Percentiles rank a stretch among this genome's conserved stretches.
These are phyloP conservation scores for Pimpla rufipes DNA, from an alignment of 2,888 invertebrate genomes.

Conservation along the genomic window DNA sequence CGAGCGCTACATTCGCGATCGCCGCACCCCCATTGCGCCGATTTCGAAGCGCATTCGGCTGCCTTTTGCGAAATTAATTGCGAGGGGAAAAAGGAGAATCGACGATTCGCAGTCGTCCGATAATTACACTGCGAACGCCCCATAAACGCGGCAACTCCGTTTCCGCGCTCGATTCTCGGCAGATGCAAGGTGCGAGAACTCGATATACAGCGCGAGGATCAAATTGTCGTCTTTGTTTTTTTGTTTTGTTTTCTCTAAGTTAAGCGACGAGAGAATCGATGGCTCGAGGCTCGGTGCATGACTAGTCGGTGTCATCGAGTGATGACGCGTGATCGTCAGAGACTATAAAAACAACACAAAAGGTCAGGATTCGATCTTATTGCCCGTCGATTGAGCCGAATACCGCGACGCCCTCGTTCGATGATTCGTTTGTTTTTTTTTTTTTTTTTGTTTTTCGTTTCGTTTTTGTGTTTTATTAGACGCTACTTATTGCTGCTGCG, in stretches of 20 bases:
- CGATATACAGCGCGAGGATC: not conserved
- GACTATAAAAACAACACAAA: constrained; percentile 36
- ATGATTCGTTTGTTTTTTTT: constrained; percentile 15
- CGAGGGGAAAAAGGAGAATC: not conserved
- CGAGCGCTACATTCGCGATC: constrained; percentile 9
- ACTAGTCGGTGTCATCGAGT: constrained; percentile 72
- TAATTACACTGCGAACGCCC: not conserved
- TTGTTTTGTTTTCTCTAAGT: constrained; percentile 9
- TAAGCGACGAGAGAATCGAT: constrained; percentile 39
- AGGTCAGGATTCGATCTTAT: constrained; percentile 29
- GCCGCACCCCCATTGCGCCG: not conserved
- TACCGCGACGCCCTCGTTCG: constrained; percentile 16
- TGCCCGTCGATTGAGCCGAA: constrained; percentile 37
- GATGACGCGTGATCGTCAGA: constrained; percentile 45
- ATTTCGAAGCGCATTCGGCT: not conserved
- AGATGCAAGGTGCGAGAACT: constrained; percentile 21
- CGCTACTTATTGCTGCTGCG: constrained; percentile 45
- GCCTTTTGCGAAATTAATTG: not conserved
- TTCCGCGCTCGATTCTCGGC: constrained; percentile 5
- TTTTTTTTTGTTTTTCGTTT: not conserved
- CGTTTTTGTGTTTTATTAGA: not conserved
- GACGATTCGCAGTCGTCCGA: constrained; percentile 9
- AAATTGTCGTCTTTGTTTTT: not conserved
- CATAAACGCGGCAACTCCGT: not conserved
- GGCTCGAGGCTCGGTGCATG: constrained; percentile 67